Percentiles rank a stretch among this genome's conserved stretches.
Evolutionary conservation across 2,113 vertebrate genomes (phyloP).

Genomic region (Ramphastos sulfuratus): DNA sequence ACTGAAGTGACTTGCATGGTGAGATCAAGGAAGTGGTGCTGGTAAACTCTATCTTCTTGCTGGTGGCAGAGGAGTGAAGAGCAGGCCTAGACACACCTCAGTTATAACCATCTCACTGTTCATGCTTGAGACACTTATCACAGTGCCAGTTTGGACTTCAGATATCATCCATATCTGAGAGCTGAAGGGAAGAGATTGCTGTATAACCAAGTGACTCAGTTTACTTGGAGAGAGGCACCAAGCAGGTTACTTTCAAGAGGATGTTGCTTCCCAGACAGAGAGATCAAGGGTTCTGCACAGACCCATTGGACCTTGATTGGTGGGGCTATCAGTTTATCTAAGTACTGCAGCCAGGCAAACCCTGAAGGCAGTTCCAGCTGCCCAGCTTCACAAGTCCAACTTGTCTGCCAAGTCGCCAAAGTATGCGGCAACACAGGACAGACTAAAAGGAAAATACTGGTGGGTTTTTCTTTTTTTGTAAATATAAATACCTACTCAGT

Average conservation of each 20-base stretch:
- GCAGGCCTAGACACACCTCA: background rate
- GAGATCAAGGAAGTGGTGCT: background rate
- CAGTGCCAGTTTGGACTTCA: background rate
- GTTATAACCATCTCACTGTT: background rate
- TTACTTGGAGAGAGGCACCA: background rate
- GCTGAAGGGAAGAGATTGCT: rapidly evolving
- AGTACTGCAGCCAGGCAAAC: background rate
- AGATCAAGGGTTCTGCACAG: background rate
- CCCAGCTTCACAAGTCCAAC: background rate
- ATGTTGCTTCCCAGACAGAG: background rate
- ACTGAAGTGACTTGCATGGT: background rate
- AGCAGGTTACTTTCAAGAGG: background rate
- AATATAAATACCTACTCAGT: background rate
- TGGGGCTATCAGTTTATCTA: too few relatives aligned
- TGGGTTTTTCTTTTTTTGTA: background rate
- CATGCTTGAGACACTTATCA: background rate
- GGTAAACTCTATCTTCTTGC: background rate
- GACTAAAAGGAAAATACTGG: background rate
- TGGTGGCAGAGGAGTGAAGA: too few relatives aligned
- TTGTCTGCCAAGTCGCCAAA: background rate
- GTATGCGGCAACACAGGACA: background rate
- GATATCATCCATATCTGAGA: background rate
- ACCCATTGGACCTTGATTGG: too few relatives aligned
- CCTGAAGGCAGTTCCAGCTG: background rate
- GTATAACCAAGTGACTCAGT: background rate